Evolutionary conservation across 2,113 vertebrate species (phyloP).

Genomic region (Spilogale gracilis): DNA sequence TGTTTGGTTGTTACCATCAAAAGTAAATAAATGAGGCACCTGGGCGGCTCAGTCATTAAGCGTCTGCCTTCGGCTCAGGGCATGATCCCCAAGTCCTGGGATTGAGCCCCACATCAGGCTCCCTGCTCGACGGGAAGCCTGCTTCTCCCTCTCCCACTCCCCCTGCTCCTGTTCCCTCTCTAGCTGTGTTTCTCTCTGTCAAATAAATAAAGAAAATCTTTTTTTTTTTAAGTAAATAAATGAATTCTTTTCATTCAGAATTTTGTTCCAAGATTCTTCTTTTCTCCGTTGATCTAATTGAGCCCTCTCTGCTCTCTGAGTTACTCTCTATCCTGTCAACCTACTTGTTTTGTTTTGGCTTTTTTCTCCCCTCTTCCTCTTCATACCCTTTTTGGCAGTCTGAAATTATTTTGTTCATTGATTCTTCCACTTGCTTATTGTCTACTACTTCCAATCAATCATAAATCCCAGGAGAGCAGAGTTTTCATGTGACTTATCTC

Average conservation of each 20-base stretch:
- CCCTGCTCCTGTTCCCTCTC: too few species aligned
- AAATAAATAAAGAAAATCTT: too few species aligned
- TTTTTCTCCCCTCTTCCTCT: neutral
- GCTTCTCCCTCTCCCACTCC: too few species aligned
- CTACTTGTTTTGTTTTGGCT: neutral
- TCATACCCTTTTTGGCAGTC: neutral
- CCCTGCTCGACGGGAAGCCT: too few species aligned
- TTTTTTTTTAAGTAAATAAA: neutral
- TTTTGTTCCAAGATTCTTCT: neutral
- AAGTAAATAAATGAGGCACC: neutral
- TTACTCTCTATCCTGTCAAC: neutral
- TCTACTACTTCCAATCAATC: neutral
- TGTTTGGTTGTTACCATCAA: neutral
- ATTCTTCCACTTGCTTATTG: neutral
- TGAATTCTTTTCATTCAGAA: neutral
- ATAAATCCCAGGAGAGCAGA: neutral
- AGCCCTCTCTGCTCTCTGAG: neutral
- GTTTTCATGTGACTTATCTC: neutral
- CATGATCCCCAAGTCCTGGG: too few species aligned
- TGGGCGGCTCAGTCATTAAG: too few species aligned
- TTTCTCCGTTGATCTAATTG: neutral
- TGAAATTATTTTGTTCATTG: conserved; percentile 29
- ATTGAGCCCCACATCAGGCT: too few species aligned
- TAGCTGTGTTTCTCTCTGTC: too few species aligned
- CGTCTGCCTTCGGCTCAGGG: too few species aligned